Evolutionary conservation across 1,140 invertebrate species (phyloP).

Genomic region (Chelonus insularis): DNA sequence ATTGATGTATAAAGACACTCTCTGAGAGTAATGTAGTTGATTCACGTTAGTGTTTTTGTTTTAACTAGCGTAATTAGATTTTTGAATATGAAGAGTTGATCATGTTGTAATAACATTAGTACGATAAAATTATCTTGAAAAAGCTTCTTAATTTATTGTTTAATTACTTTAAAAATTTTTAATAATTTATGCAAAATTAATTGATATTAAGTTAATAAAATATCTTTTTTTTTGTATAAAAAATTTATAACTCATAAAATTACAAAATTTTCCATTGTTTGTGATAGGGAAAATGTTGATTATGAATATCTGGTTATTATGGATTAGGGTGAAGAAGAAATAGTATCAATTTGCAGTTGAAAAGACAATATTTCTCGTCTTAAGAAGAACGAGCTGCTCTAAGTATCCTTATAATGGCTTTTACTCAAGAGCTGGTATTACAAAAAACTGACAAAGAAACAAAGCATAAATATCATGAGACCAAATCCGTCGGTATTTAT

Average conservation of each 20-base stretch:
- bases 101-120: too few species aligned
- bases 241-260: slow-evolving; percentile 62
- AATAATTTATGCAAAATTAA: too few species aligned
- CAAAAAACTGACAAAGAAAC: slow-evolving; percentile 89
- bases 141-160: too few species aligned
- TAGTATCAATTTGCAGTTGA: slow-evolving; percentile 63
- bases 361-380: slow-evolving; percentile 78
- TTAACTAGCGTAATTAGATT: too few species aligned
- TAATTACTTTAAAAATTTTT: too few species aligned
- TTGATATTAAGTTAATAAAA: too few species aligned
- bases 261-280: slow-evolving; percentile 68
- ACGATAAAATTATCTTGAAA: too few species aligned
- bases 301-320: slow-evolving; percentile 73
- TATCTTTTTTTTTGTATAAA: too few species aligned
- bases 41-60: too few species aligned
- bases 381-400: slow-evolving; percentile 73
- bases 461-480: slow-evolving; percentile 82
- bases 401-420: slow-evolving; percentile 84
- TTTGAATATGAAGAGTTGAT: too few species aligned
- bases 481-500: slow-evolving; percentile 85
- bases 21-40: too few species aligned
- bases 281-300: slow-evolving; percentile 85
- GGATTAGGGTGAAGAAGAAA: slow-evolving; percentile 66
- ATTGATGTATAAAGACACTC: too few species aligned
- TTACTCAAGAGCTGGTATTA: slow-evolving; percentile 86